These are phyloP conservation scores for Bombus sylvicola DNA, from an alignment of 1,140 invertebrate species.

Conservation along the genomic window DNA sequence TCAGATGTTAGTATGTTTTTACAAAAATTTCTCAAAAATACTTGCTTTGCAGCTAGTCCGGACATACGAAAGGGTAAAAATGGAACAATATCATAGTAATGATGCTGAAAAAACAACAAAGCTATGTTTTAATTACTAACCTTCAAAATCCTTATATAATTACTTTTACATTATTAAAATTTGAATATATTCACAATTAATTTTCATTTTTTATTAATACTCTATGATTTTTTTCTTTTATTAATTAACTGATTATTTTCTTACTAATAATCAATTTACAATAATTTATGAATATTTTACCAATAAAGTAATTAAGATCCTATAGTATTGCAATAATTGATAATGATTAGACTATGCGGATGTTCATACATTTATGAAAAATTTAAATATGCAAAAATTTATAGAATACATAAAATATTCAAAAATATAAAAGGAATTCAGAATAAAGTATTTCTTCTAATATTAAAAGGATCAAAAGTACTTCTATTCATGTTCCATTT, in stretches of 20 bases:
- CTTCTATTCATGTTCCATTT: background rate
- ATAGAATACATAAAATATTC: background rate
- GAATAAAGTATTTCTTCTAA: background rate
- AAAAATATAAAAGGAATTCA: too few relatives aligned
- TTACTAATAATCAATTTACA: background rate
- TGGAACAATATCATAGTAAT: constrained; percentile 20
- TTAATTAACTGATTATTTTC: background rate
- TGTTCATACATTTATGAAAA: background rate
- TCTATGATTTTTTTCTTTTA: background rate
- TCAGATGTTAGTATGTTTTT: constrained; percentile 60
- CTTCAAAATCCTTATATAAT: background rate
- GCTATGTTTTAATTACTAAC: background rate
- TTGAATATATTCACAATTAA: background rate
- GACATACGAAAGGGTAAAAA: constrained; percentile 61
- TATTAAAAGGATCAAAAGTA: background rate
- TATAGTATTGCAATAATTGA: background rate
- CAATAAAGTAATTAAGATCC: background rate
- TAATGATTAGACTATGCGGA: background rate
- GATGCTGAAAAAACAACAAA: constrained; percentile 18
- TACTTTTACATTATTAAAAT: background rate
- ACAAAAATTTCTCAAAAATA: constrained; percentile 62
- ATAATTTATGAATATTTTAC: background rate
- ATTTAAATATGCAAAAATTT: background rate
- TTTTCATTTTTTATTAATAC: background rate
- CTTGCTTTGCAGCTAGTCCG: constrained; percentile 56